Percentiles rank a stretch among this genome's conserved stretches.
These are phyloP conservation scores for Loxodonta africana DNA, from an alignment of 2,113 vertebrate genomes.

Conservation along the genomic window DNA sequence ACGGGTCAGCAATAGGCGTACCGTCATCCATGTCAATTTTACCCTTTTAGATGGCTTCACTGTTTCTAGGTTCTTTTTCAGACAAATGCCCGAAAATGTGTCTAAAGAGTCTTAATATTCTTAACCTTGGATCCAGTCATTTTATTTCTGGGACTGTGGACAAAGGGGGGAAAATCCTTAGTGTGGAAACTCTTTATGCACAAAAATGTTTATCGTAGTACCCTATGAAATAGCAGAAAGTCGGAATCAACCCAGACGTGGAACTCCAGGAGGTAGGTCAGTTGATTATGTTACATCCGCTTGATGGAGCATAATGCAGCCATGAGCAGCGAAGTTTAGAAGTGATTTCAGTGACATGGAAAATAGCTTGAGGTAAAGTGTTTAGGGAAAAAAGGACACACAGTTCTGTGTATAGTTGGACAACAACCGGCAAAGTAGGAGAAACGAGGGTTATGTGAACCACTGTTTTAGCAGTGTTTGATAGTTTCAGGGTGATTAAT, in stretches of 20 bases:
- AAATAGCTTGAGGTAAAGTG: neutral
- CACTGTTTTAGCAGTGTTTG: neutral
- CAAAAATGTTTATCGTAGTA: neutral
- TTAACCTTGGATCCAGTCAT: neutral
- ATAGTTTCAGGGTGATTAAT: neutral
- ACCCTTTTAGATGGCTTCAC: neutral
- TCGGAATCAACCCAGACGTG: neutral
- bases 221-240: neutral
- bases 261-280: neutral
- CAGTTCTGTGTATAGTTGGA: neutral
- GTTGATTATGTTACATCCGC: no score
- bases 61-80: neutral
- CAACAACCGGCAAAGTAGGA: neutral
- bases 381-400: no score
- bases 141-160: slow-evolving; percentile 1
- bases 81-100: neutral
- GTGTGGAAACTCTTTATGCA: neutral
- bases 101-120: neutral
- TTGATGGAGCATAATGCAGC: neutral
- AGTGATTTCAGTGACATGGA: neutral
- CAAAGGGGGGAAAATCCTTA: neutral
- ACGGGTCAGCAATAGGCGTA: fast-evolving
- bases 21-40: neutral
- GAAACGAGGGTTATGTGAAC: neutral
- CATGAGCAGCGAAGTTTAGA: neutral